Evolutionary conservation across 1,140 invertebrate genomes (phyloP).

Genomic region (Heliconius eleuchia): DNA sequence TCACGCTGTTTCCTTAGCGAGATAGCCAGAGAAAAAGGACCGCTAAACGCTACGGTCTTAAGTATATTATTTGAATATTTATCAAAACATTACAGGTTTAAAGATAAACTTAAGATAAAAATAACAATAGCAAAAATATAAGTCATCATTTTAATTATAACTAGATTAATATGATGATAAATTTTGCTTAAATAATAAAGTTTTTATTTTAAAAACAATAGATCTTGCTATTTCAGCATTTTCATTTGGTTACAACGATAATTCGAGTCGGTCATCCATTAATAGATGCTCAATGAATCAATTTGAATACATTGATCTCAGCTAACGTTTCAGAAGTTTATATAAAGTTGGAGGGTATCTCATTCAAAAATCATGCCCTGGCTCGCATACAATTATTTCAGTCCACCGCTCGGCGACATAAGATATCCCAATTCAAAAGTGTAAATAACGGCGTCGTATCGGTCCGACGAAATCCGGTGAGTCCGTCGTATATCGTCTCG

Average conservation of each 20-base stretch:
- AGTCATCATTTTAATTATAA: neutral
- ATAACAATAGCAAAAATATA: neutral
- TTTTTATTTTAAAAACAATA: conserved; percentile 24
- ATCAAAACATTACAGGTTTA: too few relatives aligned
- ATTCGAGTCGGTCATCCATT: conserved; percentile 58
- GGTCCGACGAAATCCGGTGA: conserved; percentile 54
- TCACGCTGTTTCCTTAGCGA: too few relatives aligned
- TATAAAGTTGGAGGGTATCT: conserved; percentile 55
- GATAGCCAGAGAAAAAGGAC: too few relatives aligned
- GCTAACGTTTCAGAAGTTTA: conserved; percentile 57
- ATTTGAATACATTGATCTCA: conserved; percentile 67
- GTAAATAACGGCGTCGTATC: conserved; percentile 65
- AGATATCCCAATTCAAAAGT: conserved; percentile 60
- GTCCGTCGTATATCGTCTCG: conserved; percentile 61
- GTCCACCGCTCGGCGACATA: conserved; percentile 46
- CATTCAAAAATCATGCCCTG: conserved; percentile 59
- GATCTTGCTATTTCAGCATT: conserved; percentile 56
- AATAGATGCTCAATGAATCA: conserved; percentile 64
- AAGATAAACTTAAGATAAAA: neutral
- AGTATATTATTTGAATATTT: too few relatives aligned
- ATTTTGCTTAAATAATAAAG: neutral
- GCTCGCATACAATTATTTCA: conserved; percentile 51
- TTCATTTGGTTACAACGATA: conserved; percentile 55
- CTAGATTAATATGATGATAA: neutral
- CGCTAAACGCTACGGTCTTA: too few relatives aligned